A percentile compares a stretch with the other conserved stretches of the same genome.
phyloP scores from a whole-genome alignment of 1,140 invertebrate species.

The Lepidostoma basale region DNA sequence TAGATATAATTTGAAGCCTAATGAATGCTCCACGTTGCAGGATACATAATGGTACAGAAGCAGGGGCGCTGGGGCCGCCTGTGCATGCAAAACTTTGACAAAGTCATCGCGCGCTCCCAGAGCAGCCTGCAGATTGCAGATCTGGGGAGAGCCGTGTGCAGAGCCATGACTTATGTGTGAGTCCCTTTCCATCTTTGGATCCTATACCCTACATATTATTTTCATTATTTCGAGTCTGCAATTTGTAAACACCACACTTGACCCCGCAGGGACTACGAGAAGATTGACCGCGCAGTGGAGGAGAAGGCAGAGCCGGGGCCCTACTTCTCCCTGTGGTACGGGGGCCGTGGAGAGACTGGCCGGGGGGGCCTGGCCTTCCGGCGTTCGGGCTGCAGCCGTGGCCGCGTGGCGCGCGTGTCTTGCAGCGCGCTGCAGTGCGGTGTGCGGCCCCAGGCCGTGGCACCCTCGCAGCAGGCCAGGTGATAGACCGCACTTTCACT shows the following conservation, averaged over 20 bases:
- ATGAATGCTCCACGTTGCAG: too few relatives aligned
- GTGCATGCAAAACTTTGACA: constrained; percentile 72
- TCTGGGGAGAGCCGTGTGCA: constrained; percentile 77
- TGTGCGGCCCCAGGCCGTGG: constrained; percentile 68
- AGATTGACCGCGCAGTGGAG: constrained; percentile 60
- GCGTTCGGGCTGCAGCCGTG: constrained; percentile 65
- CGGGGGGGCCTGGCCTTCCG: constrained; percentile 69
- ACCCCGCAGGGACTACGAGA: constrained; percentile 60
- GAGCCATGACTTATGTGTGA: constrained; percentile 78
- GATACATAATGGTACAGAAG: constrained; percentile 75
- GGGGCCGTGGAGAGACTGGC: constrained; percentile 52
- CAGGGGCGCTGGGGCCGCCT: constrained; percentile 80
- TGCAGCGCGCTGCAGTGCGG: constrained; percentile 78
- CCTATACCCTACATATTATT: too few relatives aligned
- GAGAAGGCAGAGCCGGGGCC: constrained; percentile 48
- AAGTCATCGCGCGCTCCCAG: constrained; percentile 61
- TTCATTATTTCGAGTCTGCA: not conserved
- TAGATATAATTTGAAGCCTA: too few relatives aligned
- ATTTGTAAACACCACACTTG: not conserved
- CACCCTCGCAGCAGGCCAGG: constrained; percentile 73
- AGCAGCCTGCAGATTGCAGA: constrained; percentile 69
- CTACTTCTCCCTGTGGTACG: constrained; percentile 52
- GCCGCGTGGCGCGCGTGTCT: constrained; percentile 69
- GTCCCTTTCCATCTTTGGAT: too few relatives aligned
- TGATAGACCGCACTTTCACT: too few relatives aligned